Evolutionary conservation across 2,113 vertebrate species (phyloP).

Genomic region (Tyto alba): DNA sequence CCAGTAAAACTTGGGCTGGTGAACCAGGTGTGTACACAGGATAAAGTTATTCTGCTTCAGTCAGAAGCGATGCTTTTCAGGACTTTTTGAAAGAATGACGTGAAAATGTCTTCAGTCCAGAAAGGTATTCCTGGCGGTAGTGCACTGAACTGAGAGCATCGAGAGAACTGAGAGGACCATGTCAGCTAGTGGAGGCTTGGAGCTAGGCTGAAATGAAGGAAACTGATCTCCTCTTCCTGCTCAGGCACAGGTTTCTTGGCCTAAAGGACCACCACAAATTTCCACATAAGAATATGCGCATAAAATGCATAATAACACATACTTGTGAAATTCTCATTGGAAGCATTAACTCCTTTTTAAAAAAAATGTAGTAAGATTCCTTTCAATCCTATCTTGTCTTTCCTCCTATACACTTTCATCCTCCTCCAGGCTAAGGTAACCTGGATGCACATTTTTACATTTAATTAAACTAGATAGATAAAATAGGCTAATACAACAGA

Average conservation of each 20-base stretch:
- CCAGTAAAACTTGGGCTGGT: background rate
- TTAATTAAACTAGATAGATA: background rate
- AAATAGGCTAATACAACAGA: background rate
- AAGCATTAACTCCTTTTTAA: background rate
- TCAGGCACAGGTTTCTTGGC: background rate
- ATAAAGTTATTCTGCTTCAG: background rate
- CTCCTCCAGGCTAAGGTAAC: background rate
- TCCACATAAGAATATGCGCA: background rate
- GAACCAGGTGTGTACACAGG: background rate
- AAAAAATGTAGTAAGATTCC: background rate
- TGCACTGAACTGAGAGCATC: accelerated
- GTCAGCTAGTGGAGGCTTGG: background rate
- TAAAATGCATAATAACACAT: background rate
- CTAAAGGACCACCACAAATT: background rate
- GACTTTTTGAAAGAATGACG: background rate
- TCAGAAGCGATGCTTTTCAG: background rate
- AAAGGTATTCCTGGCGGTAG: background rate
- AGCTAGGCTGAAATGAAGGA: background rate
- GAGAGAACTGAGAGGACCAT: background rate
- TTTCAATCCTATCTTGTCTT: background rate
- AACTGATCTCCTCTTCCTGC: background rate
- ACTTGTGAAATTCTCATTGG: background rate
- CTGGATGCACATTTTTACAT: background rate
- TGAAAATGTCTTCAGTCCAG: background rate
- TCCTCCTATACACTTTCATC: background rate